Base-by-base conservation (phyloP, 1,140 invertebrate genomes). In the Penaeus chinensis region DNA sequence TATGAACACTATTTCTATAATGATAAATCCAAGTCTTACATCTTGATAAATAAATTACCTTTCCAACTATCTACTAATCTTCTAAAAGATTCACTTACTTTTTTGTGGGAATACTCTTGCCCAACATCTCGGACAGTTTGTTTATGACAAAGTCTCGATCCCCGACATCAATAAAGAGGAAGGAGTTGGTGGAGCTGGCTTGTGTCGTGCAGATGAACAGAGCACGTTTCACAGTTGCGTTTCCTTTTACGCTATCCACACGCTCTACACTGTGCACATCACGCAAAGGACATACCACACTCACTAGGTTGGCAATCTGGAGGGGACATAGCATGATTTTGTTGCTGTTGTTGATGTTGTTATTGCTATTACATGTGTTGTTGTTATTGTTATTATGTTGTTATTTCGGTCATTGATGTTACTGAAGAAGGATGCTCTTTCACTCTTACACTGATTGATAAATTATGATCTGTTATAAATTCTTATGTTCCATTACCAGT, bases 61-160 rank as follows among this genome's bases (percentile, higher is more conserved):
- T 42, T 42, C 37, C 37, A 42, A 42, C 1, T 42, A 2, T 54
- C 54, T 54, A 54, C 54, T 54, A 54, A 54, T 54, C 10, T 54
- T 54, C 16, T 54, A 13, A 54, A 54, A 54, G 1, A 54, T 54
- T 0, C n/a, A 90, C 90, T 90, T 86, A 92, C 91, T 89, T 83
- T 89, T 90, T 89, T 13, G 88, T 81, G 65, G 89, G 90, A 65
- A 91, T 90, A 32, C 92, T 91, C 91, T 94, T 95, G 0, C 95
- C 94, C 1, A 98, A 92, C 37, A 99, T 93, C 92, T 98, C 97
- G 0, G 96, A 96, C 85, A 99, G 95, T 92, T 98, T 99, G 91
- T 96, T 94, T 22, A 98, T 94, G 1, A 99, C 94, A 92, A 98
- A 96, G 91, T 98, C 95, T 87, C 97, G 93, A 92, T 99, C 98